Evolutionary conservation across 2,113 vertebrate species (phyloP).

Genomic region (Columbina picui): DNA sequence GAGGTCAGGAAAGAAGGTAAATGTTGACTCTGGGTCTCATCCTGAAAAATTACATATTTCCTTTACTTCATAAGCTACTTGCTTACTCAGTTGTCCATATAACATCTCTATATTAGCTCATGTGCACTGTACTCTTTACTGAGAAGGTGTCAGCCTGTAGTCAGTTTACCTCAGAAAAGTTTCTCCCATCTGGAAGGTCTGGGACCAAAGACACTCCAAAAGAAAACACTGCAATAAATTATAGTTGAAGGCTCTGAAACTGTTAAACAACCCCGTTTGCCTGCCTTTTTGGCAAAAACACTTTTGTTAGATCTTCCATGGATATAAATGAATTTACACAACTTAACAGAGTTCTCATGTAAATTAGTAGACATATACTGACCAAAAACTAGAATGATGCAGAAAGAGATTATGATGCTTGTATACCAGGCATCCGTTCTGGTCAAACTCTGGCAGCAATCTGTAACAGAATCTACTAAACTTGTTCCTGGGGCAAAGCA

Average conservation of each 20-base stretch:
- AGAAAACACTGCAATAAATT: neutral
- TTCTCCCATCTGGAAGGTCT: neutral
- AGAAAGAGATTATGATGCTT: neutral
- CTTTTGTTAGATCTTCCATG: neutral
- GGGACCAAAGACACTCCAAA: neutral
- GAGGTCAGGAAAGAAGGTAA: neutral
- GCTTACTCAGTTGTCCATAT: neutral
- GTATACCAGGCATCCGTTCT: neutral
- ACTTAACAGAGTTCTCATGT: neutral
- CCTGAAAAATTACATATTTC: neutral
- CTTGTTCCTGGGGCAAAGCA: neutral
- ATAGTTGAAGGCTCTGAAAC: neutral
- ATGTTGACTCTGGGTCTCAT: neutral
- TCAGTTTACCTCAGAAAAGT: neutral
- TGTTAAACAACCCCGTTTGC: rapidly evolving
- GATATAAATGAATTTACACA: neutral
- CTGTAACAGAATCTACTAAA: neutral
- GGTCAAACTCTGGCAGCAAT: neutral
- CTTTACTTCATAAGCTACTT: neutral
- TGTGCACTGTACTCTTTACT: neutral
- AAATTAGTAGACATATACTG: neutral
- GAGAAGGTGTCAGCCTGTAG: neutral
- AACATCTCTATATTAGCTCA: neutral
- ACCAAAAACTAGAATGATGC: neutral
- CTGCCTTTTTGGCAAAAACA: neutral